Evolutionary conservation across 2,113 vertebrate species (phyloP).

Genomic region (Pholis gunnellus): DNA sequence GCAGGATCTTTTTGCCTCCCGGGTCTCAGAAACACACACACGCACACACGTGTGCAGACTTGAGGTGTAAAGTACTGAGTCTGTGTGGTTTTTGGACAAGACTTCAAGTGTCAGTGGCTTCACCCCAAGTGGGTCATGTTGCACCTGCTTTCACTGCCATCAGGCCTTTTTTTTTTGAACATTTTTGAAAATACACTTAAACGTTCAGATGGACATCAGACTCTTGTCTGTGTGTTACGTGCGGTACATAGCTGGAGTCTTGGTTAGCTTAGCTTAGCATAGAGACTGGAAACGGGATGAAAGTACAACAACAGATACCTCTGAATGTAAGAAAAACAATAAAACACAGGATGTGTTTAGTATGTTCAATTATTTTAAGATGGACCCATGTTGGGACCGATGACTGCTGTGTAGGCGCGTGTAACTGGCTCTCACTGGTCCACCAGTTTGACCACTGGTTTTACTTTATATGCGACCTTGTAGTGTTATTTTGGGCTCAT

Average conservation of each 20-base stretch:
- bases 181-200: neutral
- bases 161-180: neutral
- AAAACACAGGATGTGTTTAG: neutral
- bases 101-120: neutral
- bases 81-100: neutral
- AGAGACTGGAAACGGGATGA: neutral
- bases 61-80: neutral
- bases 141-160: neutral
- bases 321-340: neutral
- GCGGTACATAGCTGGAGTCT: neutral
- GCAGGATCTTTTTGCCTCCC: neutral
- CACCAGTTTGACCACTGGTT: neutral
- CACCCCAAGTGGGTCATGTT: neutral
- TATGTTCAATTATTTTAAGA: neutral
- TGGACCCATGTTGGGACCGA: too few species aligned
- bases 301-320: neutral
- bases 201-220: neutral
- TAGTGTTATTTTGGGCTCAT: too few species aligned
- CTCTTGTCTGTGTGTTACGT: neutral
- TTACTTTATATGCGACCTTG: neutral
- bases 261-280: neutral
- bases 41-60: neutral
- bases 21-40: neutral
- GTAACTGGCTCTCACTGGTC: neutral
- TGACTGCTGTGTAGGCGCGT: neutral